A percentile compares a stretch with the other conserved stretches of the same genome.
Evolutionary conservation across 1,140 invertebrate genomes (phyloP).

Genomic region (Atta cephalotes): DNA sequence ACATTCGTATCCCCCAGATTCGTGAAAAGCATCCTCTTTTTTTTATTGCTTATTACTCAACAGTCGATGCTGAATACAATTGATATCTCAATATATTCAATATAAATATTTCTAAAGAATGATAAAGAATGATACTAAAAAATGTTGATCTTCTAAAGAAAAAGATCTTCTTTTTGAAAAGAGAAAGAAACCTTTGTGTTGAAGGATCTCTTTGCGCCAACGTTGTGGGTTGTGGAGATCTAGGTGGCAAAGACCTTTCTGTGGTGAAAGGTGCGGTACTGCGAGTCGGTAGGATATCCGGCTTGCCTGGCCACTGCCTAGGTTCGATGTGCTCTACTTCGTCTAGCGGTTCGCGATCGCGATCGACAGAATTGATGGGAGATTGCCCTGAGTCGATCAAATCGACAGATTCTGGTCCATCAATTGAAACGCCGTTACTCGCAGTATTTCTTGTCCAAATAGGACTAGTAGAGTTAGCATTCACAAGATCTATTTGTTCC

Average conservation of each 20-base stretch:
- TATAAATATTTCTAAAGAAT: not conserved
- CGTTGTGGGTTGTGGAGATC: conserved; percentile 68
- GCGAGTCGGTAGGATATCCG: conserved; percentile 69
- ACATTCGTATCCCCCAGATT: not conserved
- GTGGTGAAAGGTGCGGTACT: conserved; percentile 68
- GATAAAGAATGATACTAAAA: too few species aligned
- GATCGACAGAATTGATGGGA: conserved; percentile 58
- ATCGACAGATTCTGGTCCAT: conserved; percentile 24
- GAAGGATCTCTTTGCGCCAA: conserved; percentile 78
- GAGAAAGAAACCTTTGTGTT: conserved; percentile 73
- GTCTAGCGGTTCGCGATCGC: conserved; percentile 74
- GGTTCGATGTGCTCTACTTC: conserved; percentile 80
- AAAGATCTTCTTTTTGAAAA: not conserved
- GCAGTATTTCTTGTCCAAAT: conserved; percentile 67
- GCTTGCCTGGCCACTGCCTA: conserved; percentile 73
- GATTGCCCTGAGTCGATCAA: conserved; percentile 33
- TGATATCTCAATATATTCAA: not conserved
- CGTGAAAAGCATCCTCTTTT: not conserved
- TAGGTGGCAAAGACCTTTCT: conserved; percentile 60
- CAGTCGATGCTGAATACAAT: too few species aligned
- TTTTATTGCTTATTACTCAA: conserved; percentile 6
- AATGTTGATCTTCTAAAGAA: not conserved
- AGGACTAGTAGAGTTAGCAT: conserved; percentile 46
- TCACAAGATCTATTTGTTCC: conserved; percentile 79
- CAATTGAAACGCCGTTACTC: conserved; percentile 31